Percentiles rank a stretch among this genome's conserved stretches.
Evolutionary conservation across 2,113 vertebrate species (phyloP).

Genomic region (Dermatemys mawii): DNA sequence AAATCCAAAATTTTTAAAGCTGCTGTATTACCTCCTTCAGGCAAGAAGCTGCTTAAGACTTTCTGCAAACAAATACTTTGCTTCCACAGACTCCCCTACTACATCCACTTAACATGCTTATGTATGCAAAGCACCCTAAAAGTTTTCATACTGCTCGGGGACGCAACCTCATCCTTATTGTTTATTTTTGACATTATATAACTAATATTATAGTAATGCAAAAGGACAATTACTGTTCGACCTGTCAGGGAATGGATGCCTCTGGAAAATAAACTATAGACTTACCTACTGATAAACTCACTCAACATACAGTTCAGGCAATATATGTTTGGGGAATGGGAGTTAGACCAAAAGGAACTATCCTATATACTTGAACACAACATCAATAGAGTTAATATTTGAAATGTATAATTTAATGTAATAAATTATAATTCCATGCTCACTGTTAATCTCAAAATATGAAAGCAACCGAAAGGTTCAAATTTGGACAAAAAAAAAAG

Average conservation of each 20-base stretch:
- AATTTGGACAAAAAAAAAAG: background rate
- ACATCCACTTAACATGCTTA: background rate
- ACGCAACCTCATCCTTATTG: background rate
- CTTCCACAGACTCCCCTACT: too few species aligned
- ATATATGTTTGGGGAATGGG: too few species aligned
- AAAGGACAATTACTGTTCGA: too few species aligned
- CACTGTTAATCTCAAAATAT: background rate
- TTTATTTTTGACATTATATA: background rate
- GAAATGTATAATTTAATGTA: too few species aligned
- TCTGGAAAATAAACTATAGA: background rate
- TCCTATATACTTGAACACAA: too few species aligned
- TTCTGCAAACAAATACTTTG: background rate
- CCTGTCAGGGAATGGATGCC: background rate
- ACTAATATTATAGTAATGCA: background rate
- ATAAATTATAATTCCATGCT: too few species aligned
- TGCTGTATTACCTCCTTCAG: background rate
- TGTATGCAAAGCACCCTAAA: background rate
- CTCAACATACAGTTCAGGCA: too few species aligned
- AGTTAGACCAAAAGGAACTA: too few species aligned
- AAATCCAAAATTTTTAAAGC: background rate
- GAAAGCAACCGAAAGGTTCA: background rate
- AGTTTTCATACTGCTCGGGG: background rate
- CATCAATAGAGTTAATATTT: too few species aligned
- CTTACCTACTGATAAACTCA: too few species aligned
- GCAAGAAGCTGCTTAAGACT: background rate